Conservation (phyloP, 2,888 invertebrate genomes). For the Melikaiella ostensackeni region DNA sequence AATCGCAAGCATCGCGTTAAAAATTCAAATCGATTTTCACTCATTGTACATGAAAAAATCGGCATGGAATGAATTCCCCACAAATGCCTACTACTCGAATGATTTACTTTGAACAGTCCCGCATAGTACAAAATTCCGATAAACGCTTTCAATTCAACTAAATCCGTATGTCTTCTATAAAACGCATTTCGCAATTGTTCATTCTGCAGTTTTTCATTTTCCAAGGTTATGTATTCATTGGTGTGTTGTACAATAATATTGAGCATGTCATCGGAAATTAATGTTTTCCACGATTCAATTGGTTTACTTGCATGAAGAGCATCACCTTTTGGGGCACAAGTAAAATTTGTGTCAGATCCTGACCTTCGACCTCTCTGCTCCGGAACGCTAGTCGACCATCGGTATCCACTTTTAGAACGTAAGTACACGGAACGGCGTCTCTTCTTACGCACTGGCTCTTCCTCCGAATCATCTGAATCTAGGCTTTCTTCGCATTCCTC, state of each 20-base stretch:
- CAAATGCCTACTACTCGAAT: neutral
- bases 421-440: neutral
- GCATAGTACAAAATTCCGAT: slow-evolving; percentile 37
- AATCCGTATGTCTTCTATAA: slow-evolving; percentile 35
- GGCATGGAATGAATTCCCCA: slow-evolving; percentile 40
- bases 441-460: too few species aligned
- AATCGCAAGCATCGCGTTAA: slow-evolving; percentile 50
- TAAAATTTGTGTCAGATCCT: neutral
- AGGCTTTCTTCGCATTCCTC: too few species aligned
- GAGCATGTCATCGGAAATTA: slow-evolving; percentile 44
- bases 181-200: too few species aligned
- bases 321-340: slow-evolving; percentile 27
- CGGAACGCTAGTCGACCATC: neutral
- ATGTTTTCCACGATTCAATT: slow-evolving; percentile 42
- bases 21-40: slow-evolving; percentile 50
- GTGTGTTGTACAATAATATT: slow-evolving; percentile 49
- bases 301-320: slow-evolving; percentile 37
- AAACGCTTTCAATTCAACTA: slow-evolving; percentile 36
- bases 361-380: neutral
- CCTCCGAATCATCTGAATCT: too few species aligned
- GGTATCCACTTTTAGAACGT: slow-evolving; percentile 3
- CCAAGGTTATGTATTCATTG: slow-evolving; percentile 40
- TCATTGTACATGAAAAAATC: slow-evolving; percentile 48
- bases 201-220: too few species aligned
- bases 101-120: slow-evolving; percentile 7